Base-by-base conservation (phyloP, 2,113 vertebrate species). In the Ciconia boyciana region DNA sequence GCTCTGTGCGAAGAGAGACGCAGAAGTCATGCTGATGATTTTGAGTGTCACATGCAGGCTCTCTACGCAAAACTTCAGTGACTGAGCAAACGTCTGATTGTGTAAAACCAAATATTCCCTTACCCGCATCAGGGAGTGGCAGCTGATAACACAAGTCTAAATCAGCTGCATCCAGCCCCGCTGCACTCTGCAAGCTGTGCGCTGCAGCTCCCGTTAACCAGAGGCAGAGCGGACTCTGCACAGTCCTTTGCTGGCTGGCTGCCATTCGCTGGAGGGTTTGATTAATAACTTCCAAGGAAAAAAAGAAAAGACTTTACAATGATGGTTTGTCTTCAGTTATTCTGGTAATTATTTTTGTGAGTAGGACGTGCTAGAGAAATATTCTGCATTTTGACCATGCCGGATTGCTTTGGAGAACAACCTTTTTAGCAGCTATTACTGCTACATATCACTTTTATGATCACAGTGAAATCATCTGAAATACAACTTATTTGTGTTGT, bases 331-430 rank as follows among this genome's bases (percentile, higher is more conserved):
- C 79, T 95, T 64, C 81, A 48, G 90, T 96, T 78, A 74, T 92
- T 89, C 87, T 93, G 17, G 18, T 84, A 85, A 83, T 90, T 83
- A 87, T 91, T 92, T 97, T 91, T 92, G 88, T 89, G 87, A 92
- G 92, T 46, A n/a, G 57, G 83, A 94, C 2, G 5, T 71, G 29
- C 36, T 54, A 46, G 70, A 69, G 51, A 64, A 74, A 84, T 22
- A 66, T 81, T 95, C 81, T 92, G 78, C 60, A 61, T 94, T 96
- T 91, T 92, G 83, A 82, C 51, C 25, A 14, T 39, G 61, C 46
- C 36, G 18, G n/a, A 46, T 87, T 89, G 71, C 82, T 94, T 89
- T 86, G 39, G 54, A 93, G 70, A 69, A 4, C 52, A 77, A 39
- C 64, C 79, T 90, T 94, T 97, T 93, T 83, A 96, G 87, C 43